Evolutionary conservation across 1,140 invertebrate species (phyloP).

Genomic region (Drosophila burlai): DNA sequence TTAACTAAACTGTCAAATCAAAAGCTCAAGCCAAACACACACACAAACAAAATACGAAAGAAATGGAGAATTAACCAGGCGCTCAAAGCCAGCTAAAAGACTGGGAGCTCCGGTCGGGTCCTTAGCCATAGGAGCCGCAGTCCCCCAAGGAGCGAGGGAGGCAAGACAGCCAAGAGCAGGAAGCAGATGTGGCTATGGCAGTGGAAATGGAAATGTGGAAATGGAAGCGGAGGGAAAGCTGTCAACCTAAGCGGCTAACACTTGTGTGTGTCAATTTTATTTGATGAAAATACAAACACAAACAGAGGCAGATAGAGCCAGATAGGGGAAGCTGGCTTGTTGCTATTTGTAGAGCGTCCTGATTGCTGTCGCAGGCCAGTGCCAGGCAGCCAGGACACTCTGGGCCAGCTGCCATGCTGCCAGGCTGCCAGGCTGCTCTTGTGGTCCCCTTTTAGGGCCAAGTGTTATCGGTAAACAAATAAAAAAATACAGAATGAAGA

Average conservation of each 20-base stretch:
- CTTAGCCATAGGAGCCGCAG: slow-evolving; percentile 27
- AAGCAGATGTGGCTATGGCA: slow-evolving; percentile 4
- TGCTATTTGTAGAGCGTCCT: slow-evolving; percentile 81
- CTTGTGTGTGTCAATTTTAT: slow-evolving; percentile 84
- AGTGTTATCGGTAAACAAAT: slow-evolving; percentile 84
- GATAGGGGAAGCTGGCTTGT: slow-evolving; percentile 59
- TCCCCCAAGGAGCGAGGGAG: slow-evolving; percentile 20
- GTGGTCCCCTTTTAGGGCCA: slow-evolving; percentile 78
- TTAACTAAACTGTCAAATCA: slow-evolving; percentile 83
- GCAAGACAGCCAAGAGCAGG: slow-evolving; percentile 1
- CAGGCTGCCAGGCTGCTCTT: neutral
- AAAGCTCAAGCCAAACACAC: slow-evolving; percentile 59
- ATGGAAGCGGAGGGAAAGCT: slow-evolving; percentile 43
- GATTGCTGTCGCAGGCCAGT: slow-evolving; percentile 74
- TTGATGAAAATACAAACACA: slow-evolving; percentile 83
- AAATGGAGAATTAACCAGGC: slow-evolving; percentile 72
- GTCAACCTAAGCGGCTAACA: slow-evolving; percentile 82
- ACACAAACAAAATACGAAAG: slow-evolving; percentile 12
- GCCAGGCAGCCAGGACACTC: slow-evolving; percentile 10
- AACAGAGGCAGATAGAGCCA: slow-evolving; percentile 37
- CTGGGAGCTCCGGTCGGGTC: slow-evolving; percentile 18
- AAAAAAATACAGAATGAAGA: slow-evolving; percentile 68
- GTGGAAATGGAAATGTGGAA: slow-evolving; percentile 13
- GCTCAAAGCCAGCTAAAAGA: slow-evolving; percentile 61
- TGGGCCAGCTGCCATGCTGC: slow-evolving; percentile 36